These are phyloP conservation scores for Anniella stebbinsi DNA, from an alignment of 2,797 vertebrate species.

Conservation along the genomic window DNA sequence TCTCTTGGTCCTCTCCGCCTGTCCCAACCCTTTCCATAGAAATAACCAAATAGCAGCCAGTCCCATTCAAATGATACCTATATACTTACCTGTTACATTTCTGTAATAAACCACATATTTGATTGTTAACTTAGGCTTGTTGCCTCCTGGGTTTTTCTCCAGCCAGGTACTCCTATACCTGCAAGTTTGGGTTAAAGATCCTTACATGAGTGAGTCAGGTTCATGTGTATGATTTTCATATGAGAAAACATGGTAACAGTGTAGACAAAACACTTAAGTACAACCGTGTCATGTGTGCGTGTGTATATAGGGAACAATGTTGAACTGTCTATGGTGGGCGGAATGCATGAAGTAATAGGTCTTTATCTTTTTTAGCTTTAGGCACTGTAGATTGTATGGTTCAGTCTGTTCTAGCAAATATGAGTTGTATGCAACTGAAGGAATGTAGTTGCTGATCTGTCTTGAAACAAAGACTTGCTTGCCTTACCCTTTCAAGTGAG, in stretches of 20 bases:
- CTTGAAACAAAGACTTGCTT: conserved; percentile 31
- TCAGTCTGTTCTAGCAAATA: not conserved
- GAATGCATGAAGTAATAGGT: conserved; percentile 23
- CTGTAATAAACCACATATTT: not conserved
- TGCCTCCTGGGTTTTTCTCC: not conserved
- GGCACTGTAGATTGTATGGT: not conserved
- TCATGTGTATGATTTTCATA: not conserved
- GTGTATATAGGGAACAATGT: not conserved
- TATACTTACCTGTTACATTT: not conserved
- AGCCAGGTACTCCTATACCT: not conserved
- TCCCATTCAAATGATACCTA: not conserved
- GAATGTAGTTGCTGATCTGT: conserved; percentile 30
- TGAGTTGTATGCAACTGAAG: not conserved
- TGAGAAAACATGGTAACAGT: not conserved
- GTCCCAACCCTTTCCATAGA: not conserved
- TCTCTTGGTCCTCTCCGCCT: no score
- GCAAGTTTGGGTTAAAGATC: not conserved
- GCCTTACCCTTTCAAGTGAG: conserved; percentile 27
- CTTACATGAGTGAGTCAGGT: not conserved
- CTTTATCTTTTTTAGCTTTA: conserved; percentile 44
- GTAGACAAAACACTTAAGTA: conserved; percentile 26
- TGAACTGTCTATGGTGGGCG: not conserved
- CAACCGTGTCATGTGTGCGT: rapidly evolving
- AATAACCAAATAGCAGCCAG: no score
- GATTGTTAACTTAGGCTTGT: not conserved